These are phyloP conservation scores for Ophion slaviceki DNA, from an alignment of 2,888 invertebrate genomes.

Conservation along the genomic window DNA sequence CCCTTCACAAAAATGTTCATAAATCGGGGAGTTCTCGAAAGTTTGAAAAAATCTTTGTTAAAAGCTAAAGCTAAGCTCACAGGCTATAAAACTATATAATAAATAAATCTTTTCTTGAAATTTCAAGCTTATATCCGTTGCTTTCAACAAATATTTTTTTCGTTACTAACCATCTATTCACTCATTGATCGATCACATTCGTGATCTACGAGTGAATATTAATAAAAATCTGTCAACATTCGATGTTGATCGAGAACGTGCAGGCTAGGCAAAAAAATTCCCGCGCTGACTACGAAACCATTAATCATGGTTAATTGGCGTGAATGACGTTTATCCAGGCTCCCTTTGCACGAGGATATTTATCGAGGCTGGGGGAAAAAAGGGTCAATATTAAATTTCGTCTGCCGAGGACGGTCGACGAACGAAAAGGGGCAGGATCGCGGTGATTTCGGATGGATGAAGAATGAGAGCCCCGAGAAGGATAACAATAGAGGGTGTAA, in stretches of 20 bases:
- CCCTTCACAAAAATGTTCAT: too few relatives aligned
- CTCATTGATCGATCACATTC: too few relatives aligned
- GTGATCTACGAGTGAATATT: too few relatives aligned
- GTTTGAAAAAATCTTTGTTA: too few relatives aligned
- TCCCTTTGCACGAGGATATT: constrained; percentile 22
- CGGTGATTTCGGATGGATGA: constrained; percentile 13
- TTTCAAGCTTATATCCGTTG: too few relatives aligned
- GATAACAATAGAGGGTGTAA: neutral
- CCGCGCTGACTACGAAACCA: constrained; percentile 4
- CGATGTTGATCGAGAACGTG: neutral
- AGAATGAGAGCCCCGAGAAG: neutral
- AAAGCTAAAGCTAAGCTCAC: too few relatives aligned
- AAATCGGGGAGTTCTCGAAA: too few relatives aligned
- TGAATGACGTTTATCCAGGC: constrained; percentile 50
- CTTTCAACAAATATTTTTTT: too few relatives aligned
- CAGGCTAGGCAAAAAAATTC: neutral
- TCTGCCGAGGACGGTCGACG: constrained; percentile 6
- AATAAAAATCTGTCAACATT: neutral
- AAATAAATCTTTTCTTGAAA: too few relatives aligned
- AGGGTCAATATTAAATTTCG: constrained; percentile 59
- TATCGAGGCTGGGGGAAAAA: constrained; percentile 10
- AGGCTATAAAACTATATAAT: too few relatives aligned
- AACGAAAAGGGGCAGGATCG: constrained; percentile 20
- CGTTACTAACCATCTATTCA: too few relatives aligned
- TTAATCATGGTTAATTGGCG: constrained; percentile 45